Evolutionary conservation across 2,113 vertebrate species (phyloP).

Genomic region (Ochotona princeps): DNA sequence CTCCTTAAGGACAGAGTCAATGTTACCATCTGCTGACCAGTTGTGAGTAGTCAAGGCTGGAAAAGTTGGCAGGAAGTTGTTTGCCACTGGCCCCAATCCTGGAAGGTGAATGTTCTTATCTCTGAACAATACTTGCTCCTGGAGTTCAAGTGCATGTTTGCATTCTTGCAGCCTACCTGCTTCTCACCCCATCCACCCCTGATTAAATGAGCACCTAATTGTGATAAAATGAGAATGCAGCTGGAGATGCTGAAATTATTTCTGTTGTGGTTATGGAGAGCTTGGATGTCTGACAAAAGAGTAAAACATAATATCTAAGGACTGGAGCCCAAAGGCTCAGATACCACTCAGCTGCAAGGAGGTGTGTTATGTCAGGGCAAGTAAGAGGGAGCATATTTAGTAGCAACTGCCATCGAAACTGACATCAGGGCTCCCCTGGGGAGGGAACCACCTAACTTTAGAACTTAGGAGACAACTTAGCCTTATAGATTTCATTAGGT

Average conservation of each 20-base stretch:
- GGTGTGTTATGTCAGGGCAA: background rate
- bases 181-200: no score
- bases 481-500: background rate
- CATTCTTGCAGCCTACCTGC: background rate
- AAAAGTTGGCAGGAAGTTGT: slow-evolving; percentile 62
- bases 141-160: background rate
- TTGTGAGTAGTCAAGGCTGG: slow-evolving; percentile 65
- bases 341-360: background rate
- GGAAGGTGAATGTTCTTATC: slow-evolving; percentile 53
- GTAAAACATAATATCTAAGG: background rate
- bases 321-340: background rate
- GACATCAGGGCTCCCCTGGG: background rate
- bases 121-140: background rate
- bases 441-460: background rate
- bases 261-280: background rate
- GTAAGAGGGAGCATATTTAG: background rate
- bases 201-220: background rate
- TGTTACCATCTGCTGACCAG: background rate
- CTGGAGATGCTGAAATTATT: background rate
- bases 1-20: background rate
- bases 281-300: background rate
- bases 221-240: background rate
- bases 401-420: background rate
- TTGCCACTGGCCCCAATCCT: slow-evolving; percentile 45
- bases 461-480: background rate